Percentiles rank a stretch among this genome's conserved stretches.
phyloP scores from a whole-genome alignment of 2,113 vertebrate species.

The Siniperca chuatsi region DNA sequence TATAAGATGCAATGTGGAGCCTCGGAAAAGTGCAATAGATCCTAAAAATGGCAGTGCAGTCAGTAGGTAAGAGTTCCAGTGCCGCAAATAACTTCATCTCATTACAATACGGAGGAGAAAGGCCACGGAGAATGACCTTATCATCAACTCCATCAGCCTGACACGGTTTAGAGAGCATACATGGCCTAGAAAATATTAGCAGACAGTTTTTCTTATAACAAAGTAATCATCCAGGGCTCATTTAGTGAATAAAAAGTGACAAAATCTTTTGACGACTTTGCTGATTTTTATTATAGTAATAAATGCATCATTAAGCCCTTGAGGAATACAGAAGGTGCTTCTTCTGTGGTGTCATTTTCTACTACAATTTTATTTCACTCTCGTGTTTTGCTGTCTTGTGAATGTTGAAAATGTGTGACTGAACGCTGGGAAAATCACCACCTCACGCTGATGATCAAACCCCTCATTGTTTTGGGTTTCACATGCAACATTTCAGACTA shows the following conservation, averaged over 20 bases:
- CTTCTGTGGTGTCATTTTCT: not conserved
- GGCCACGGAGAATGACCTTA: constrained; percentile 45
- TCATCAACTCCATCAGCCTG: constrained; percentile 53
- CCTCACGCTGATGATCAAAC: not conserved
- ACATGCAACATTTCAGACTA: not conserved
- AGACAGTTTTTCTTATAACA: not conserved
- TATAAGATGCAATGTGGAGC: not conserved
- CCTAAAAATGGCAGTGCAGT: constrained; percentile 25
- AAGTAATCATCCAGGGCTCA: not conserved
- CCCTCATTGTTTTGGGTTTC: not conserved
- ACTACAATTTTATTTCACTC: not conserved
- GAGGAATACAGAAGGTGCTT: not conserved
- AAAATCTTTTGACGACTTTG: not conserved
- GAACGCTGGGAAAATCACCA: not conserved
- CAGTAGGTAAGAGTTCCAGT: constrained; percentile 33
- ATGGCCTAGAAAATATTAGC: constrained; percentile 54
- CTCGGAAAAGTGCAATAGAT: not conserved
- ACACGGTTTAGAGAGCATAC: constrained; percentile 48
- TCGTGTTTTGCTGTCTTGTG: not conserved
- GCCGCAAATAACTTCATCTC: constrained; percentile 69
- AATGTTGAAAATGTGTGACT: not conserved
- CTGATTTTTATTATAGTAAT: not conserved
- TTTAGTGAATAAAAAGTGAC: not conserved
- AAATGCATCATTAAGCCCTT: not conserved
- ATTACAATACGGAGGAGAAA: constrained; percentile 56